Base-by-base conservation (phyloP, 2,113 vertebrate genomes). In the Syrmaticus mikado region DNA sequence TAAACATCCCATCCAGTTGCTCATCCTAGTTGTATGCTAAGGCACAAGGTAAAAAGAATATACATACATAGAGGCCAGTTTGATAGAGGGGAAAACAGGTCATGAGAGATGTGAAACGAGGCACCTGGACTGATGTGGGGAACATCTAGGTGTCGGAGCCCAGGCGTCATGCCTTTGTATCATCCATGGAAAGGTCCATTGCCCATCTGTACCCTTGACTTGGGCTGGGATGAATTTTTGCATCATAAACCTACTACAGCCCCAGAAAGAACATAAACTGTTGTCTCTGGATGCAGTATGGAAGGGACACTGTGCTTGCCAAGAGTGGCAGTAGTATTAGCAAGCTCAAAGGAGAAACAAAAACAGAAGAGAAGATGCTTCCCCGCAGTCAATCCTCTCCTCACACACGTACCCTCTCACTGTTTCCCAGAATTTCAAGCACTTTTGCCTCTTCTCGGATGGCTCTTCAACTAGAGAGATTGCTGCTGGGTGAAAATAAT, bases 81-180 rank as follows among this genome's bases (percentile, higher is more conserved):
- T 48, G 22, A n/a, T 20, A 40, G 27, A 43, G 36, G 34, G 17
- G 25, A 71, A 71, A 77, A 87, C 5, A 4, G 7, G 5, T 7
- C 11, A 4, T 5, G 41, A 68, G 45, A 72, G 25, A 18, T 18
- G 28, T 27, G 43, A 52, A 19, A 64, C 58, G 21, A 18, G 11
- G 15, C 8, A 30, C 0, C 0, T 13, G 46, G 68, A 7, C 4
- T 62, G 62, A 30, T n/a, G 46, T 10, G 45, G 43, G 43, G 1
- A 7, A 3, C 11, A 22, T 52, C 43, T 34, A 27, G 46, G 27
- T 18, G 27, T 9, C 53, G 22, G 34, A 87, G 24, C 19, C 30
- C 71, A 43, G 34, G 21, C 22, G 10, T 7, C 60, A 30, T 82
- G 32, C 11, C n/a, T 64, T 58, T 85, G 10, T 13, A 25, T n/a